These are phyloP conservation scores for Leptinotarsa peninsularis DNA, from an alignment of 2,888 invertebrate species.

Conservation along the genomic window DNA sequence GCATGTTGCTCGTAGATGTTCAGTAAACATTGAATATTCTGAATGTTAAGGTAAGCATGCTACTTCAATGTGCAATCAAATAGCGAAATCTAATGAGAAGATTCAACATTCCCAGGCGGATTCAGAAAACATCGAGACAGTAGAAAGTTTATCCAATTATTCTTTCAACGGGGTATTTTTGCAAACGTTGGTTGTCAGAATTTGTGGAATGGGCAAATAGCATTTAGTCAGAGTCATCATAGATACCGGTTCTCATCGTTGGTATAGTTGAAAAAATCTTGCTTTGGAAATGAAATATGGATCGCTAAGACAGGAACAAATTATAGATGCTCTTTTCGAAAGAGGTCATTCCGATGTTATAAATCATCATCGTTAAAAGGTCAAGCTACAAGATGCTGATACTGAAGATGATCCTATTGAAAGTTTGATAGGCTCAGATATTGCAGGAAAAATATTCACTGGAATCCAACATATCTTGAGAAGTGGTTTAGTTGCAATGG, in stretches of 20 bases:
- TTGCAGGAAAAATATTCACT: constrained; percentile 12
- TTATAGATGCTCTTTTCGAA: constrained; percentile 10
- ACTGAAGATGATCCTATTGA: constrained; percentile 16
- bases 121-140: neutral
- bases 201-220: constrained; percentile 3
- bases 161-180: neutral
- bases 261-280: constrained; percentile 8
- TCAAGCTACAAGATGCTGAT: neutral
- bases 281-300: constrained; percentile 15
- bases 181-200: neutral
- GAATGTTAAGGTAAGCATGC: constrained; percentile 10
- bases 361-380: neutral
- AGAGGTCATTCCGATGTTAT: neutral
- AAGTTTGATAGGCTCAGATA: constrained; percentile 5
- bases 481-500: constrained; percentile 8
- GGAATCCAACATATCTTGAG: neutral
- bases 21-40: neutral
- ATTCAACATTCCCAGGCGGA: neutral
- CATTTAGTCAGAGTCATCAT: constrained; percentile 3
- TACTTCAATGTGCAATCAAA: neutral
- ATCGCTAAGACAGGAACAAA: neutral
- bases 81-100: constrained; percentile 5
- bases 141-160: constrained; percentile 20
- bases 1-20: neutral
- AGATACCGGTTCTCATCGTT: constrained; percentile 13